Percentiles rank a stretch among this genome's conserved stretches.
phyloP scores from a whole-genome alignment of 2,888 invertebrate genomes.

The Pristionchus fissidentatus region DNA sequence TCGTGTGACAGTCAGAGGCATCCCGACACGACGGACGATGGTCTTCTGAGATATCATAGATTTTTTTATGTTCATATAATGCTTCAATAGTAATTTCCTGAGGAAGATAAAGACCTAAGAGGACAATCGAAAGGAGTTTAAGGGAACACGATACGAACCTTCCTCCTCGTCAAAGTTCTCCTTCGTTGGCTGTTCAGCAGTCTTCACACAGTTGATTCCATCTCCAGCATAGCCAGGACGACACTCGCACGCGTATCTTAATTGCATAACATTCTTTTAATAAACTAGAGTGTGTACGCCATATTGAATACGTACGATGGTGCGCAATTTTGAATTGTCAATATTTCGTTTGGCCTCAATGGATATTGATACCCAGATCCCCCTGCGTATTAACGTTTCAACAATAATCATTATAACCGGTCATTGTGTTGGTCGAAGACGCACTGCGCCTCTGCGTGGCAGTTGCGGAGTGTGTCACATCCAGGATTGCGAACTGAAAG shows the following conservation, averaged over 20 bases:
- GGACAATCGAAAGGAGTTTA: no score
- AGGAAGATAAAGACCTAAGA: background rate
- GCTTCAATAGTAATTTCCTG: background rate
- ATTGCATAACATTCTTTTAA: background rate
- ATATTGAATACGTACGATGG: no score
- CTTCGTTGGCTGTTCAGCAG: conserved; percentile 13
- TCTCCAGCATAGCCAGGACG: conserved; percentile 76
- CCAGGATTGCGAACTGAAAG: conserved; percentile 51
- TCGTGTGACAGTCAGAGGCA: conserved; percentile 76
- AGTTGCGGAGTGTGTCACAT: conserved; percentile 76
- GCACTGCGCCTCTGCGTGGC: conserved; percentile 77
- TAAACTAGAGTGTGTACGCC: background rate
- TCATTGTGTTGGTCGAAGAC: conserved; percentile 78
- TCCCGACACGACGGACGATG: conserved; percentile 72
- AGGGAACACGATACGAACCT: background rate
- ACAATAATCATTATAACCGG: conserved; percentile 47
- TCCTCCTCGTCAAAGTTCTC: conserved; percentile 44
- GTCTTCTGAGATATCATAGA: conserved; percentile 5
- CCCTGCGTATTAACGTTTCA: no score
- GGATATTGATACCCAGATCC: background rate
- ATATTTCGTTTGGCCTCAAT: no score
- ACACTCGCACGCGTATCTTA: conserved; percentile 66
- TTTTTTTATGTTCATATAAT: background rate
- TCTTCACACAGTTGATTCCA: conserved; percentile 68
- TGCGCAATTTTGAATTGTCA: no score